These are phyloP conservation scores for Cydia amplana DNA, from an alignment of 1,140 invertebrate species.

Conservation along the genomic window DNA sequence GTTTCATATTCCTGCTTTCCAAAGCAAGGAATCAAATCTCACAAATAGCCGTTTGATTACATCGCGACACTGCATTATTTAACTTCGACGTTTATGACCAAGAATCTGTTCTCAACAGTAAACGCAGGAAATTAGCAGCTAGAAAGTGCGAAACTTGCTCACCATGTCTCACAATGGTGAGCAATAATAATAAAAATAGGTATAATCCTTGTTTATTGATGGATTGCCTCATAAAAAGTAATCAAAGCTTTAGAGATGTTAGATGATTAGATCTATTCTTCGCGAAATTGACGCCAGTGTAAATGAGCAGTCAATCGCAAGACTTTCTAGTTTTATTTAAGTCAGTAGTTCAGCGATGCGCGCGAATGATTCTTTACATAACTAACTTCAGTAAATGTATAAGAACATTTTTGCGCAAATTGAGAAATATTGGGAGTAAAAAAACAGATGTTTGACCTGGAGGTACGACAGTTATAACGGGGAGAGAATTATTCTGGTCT, in stretches of 20 bases:
- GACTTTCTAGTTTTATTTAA: constrained; percentile 29
- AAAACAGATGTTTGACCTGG: constrained; percentile 10
- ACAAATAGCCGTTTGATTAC: constrained; percentile 24
- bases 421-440: background rate
- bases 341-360: constrained; percentile 29
- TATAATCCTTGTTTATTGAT: background rate
- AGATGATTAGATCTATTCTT: constrained; percentile 26
- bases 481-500: constrained; percentile 2
- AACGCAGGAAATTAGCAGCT: constrained; percentile 15
- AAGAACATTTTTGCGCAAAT: constrained; percentile 8
- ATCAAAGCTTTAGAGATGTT: background rate
- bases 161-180: too few species aligned
- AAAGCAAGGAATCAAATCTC: constrained; percentile 30
- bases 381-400: background rate
- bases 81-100: constrained; percentile 18
- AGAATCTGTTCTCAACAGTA: background rate
- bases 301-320: constrained; percentile 9
- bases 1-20: constrained; percentile 28
- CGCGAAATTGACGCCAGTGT: background rate
- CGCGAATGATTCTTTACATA: constrained; percentile 13
- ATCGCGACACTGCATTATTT: constrained; percentile 28
- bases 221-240: background rate
- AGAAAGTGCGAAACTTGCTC: background rate
- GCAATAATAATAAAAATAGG: background rate
- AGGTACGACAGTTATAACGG: constrained; percentile 25